Base-by-base conservation (phyloP, 1,140 invertebrate genomes). In the Penaeus japonicus region DNA sequence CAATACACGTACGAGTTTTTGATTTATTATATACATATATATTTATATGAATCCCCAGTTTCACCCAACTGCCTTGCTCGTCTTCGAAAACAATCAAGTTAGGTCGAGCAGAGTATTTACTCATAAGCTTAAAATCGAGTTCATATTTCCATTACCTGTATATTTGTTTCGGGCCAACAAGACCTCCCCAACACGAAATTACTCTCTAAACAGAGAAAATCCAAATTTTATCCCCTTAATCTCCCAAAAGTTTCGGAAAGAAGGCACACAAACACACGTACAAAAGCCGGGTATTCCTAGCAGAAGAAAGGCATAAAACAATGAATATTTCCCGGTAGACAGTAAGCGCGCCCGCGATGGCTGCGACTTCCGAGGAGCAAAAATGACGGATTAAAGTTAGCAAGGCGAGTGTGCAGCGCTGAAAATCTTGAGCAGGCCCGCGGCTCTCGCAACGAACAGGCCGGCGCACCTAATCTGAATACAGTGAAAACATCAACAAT, bases 401-500 rank as follows among this genome's bases (percentile, higher is more conserved):
- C 47, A 47, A 47, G 47, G 47, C 47, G 47, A 47, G 47, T 15
- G 47, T 47, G 47, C 47, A 47, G 77, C 65, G 86, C 86, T 83
- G 86, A 88, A 88, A 88, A 88, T 88, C 86, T 88, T 88, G 86
- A 80, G 54, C 30, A 32, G 65, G 47, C 80, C 85, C 80, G 47
- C 57, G 54, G 65, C 80, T 22, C 27, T 47, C 35, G 54, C 57
- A 57, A 55, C 53, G 47, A 83, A 59, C 79, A 75, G 77, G 32
- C 83, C 83, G 54, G 54, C 75, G 65, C 65, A 78, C 86, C 86
- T 88, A 82, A 88, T 88, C 57, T 88, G 86, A 83, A 88, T 88
- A 88, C 86, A 77, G 80, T 88, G 86, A 88, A 88, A 88, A 88
- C 86, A 88, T 75, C 86, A 88, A 84, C 86, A 88, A 88, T 88